Evolutionary conservation across 92 coral and sea anemone genomes (phyloP), one percentile per base, ranked within the genome.

Genomic region (Palythoa heliodiscus): DNA sequence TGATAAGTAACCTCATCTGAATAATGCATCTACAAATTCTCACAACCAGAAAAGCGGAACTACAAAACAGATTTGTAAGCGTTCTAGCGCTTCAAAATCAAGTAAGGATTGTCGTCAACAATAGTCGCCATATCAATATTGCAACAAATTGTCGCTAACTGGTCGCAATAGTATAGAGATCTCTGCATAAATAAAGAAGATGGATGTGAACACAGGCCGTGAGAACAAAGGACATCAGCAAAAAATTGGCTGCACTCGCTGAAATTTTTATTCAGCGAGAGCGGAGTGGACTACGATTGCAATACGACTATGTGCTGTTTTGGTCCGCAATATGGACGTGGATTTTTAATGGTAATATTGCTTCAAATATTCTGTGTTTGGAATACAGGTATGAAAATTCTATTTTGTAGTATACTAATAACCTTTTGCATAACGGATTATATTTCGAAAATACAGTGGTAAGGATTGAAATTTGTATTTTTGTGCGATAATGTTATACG

Each of bases 381-480:
- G 84, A 80, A 50, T 39, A 12, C 84, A 80, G 84, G 84, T 80
- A 80, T 15, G 84, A 7, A 15, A 12, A 67, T 47, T 47, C 5
- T 22, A 43, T 47, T 61, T 60, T 78, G 23, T 61, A 11, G 2
- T n/a, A 58, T 60, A 63, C 1, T 60, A 58, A 17, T 15, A 53
- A 24, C 24, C 17, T 13, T 70, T 24, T 24, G 22, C 23, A 48
- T 10, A 47, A 8, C 35, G 15, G 73, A 16, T 80, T 43, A 54
- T 12, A 64, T 64, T 29, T 29, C 22, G 23, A 20, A 43, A 11
- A 79, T 29, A 64, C 1, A 25, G 1, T 61, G 23, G 69, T 11
- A 25, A 48, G 19, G 19, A 17, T 23, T 15, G 23, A 58, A 29
- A 8, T 7, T 17, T 7, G 55, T 39, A 39, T 35, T 37, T 19